A percentile compares a stretch with the other conserved stretches of the same genome.
Conservation (phyloP, 2,888 invertebrate genomes). For the Eristalis tenax region DNA sequence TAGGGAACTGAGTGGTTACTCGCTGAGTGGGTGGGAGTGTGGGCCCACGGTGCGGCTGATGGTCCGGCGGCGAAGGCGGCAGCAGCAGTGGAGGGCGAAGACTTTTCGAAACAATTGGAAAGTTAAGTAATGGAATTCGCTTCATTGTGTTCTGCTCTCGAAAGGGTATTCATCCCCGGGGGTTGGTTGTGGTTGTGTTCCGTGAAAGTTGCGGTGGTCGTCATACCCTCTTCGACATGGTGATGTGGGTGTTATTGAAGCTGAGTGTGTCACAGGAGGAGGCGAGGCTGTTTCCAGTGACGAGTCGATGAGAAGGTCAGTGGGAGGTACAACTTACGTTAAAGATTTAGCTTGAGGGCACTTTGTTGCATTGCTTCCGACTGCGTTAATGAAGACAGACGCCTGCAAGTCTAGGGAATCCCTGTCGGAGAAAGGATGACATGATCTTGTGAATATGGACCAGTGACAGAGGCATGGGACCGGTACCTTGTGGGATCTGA, state of each 20-base stretch:
- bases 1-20: conserved; percentile 27
- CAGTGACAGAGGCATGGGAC: no score
- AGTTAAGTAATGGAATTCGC: conserved; percentile 34
- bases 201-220: not conserved
- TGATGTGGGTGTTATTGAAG: not conserved
- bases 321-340: no score
- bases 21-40: not conserved
- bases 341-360: no score
- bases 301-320: no score
- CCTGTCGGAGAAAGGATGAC: no score
- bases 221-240: not conserved
- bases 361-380: no score
- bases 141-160: conserved; percentile 13
- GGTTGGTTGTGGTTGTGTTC: not conserved
- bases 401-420: no score
- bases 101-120: conserved; percentile 27
- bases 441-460: no score
- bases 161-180: not conserved
- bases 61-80: not conserved
- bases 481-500: no score
- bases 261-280: not conserved
- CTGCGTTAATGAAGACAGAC: no score
- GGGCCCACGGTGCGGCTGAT: not conserved
- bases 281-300: not conserved
- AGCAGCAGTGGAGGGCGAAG: not conserved